Conservation (phyloP, 2,797 vertebrate genomes). For the Microctenopoma lineatum region DNA sequence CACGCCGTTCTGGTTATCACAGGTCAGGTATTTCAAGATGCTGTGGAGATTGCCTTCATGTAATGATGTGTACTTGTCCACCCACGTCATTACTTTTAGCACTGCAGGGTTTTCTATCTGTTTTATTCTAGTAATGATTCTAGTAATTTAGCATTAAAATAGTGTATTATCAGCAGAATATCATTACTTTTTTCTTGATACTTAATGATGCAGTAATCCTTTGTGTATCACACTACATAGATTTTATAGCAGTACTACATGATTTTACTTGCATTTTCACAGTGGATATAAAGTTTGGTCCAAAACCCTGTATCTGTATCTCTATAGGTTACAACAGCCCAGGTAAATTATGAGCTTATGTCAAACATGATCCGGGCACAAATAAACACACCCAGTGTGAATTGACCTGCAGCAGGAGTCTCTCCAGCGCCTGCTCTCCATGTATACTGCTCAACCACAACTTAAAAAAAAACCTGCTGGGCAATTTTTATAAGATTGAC, state of each 20-base stretch:
- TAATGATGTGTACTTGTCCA: constrained; percentile 25
- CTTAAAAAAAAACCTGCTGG: neutral
- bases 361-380: neutral
- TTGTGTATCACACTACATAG: neutral
- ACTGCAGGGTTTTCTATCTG: neutral
- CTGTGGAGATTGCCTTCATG: constrained; percentile 6
- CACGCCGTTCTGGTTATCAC: constrained; percentile 15
- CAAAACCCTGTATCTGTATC: neutral
- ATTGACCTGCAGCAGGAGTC: constrained; percentile 30
- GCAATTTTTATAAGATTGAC: constrained; percentile 32
- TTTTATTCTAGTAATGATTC: constrained; percentile 1
- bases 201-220: neutral
- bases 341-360: neutral
- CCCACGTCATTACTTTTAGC: constrained; percentile 16
- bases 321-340: neutral
- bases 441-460: neutral
- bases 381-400: constrained; percentile 34
- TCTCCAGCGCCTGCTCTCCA: too few relatives aligned
- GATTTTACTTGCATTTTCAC: neutral
- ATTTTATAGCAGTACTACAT: neutral
- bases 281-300: neutral
- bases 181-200: neutral
- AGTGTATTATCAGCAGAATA: neutral
- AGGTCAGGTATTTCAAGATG: constrained; percentile 28
- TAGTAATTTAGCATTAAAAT: neutral